Conservation (phyloP, 2,888 invertebrate genomes). For the Stenchaetothrips biformis region DNA sequence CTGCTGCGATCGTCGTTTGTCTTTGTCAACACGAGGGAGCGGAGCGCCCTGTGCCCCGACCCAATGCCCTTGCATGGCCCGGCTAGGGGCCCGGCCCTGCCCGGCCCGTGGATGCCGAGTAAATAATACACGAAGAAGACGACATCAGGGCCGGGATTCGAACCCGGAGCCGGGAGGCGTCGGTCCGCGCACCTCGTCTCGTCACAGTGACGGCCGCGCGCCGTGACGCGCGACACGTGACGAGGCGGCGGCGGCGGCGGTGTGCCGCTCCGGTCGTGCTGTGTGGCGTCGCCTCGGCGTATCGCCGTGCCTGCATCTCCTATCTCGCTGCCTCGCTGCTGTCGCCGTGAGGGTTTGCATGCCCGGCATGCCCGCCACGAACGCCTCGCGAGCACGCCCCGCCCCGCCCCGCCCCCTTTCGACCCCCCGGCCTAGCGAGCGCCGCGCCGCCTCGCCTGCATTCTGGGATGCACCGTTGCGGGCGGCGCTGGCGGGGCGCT, state of each 20-base stretch:
- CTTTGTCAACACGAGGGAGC: no score
- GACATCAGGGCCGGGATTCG: no score
- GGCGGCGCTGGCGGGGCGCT: no score
- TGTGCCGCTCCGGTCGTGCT: neutral
- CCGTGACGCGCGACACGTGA: neutral
- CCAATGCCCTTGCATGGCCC: neutral
- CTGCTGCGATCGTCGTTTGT: neutral
- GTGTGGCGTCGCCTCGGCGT: neutral
- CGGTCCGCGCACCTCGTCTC: neutral
- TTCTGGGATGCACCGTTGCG: no score
- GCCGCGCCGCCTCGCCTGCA: neutral
- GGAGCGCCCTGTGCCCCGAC: neutral
- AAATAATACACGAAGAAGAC: no score
- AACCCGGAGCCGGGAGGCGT: neutral
- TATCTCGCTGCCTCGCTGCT: neutral
- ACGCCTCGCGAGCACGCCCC: neutral
- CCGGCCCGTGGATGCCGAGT: neutral
- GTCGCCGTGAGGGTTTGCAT: neutral
- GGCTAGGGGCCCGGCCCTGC: neutral
- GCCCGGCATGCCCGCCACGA: neutral
- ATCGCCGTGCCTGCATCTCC: conserved; percentile 1
- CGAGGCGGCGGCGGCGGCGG: neutral
- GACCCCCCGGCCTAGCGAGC: neutral
- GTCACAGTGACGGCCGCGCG: neutral
- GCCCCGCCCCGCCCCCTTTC: neutral